Conservation (phyloP, 1,140 invertebrate species). For the Drosophila punjabiensis region DNA sequence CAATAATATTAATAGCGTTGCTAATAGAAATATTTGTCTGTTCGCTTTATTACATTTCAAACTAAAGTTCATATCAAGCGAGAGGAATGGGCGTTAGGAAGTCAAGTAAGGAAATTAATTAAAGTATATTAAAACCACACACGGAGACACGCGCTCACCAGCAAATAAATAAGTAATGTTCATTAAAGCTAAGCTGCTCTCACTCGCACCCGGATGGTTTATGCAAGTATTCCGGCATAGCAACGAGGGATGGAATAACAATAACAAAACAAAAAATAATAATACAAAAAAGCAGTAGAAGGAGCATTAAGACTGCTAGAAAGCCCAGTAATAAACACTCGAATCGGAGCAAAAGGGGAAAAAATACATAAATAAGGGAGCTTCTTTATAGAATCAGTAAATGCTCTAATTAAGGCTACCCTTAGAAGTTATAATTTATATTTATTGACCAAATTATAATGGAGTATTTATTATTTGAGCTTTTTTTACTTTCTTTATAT, state of each 20-base stretch:
- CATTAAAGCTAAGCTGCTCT: slow-evolving; percentile 61
- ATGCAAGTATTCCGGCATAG: slow-evolving; percentile 38
- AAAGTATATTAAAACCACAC: slow-evolving; percentile 58
- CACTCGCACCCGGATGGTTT: slow-evolving; percentile 1
- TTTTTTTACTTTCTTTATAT: neutral
- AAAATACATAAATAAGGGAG: slow-evolving; percentile 4
- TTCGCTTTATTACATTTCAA: neutral
- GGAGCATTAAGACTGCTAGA: slow-evolving; percentile 8
- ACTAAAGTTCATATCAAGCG: neutral
- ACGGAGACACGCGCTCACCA: slow-evolving; percentile 12
- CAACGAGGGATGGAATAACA: slow-evolving; percentile 54
- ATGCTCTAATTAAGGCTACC: neutral
- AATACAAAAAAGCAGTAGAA: slow-evolving; percentile 10
- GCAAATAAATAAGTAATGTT: slow-evolving; percentile 26
- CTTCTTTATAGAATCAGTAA: slow-evolving; percentile 1
- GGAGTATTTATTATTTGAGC: neutral
- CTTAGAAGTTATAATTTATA: neutral
- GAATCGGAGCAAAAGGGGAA: slow-evolving; percentile 9
- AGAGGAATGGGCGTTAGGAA: slow-evolving; percentile 6
- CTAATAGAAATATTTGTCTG: slow-evolving; percentile 1
- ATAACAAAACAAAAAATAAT: slow-evolving; percentile 25
- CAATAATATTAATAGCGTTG: neutral
- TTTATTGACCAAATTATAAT: neutral
- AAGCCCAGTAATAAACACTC: slow-evolving; percentile 59
- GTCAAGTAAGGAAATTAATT: slow-evolving; percentile 37